Evolutionary conservation across 2,113 vertebrate species (phyloP), one percentile per base, ranked within the genome.

Genomic region (Eupsittula cactorum): DNA sequence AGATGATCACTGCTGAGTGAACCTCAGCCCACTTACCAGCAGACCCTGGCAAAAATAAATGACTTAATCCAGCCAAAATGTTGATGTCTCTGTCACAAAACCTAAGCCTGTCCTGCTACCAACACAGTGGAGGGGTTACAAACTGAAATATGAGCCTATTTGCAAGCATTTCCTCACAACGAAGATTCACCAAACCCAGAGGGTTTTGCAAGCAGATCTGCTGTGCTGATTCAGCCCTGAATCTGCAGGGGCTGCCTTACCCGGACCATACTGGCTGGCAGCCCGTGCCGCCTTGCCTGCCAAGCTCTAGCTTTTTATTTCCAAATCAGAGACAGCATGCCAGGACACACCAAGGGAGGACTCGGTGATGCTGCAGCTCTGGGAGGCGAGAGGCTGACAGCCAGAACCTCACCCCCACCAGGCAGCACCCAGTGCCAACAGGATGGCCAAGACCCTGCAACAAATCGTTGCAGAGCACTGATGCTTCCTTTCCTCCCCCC

Each of bases 321-420:
- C 73, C 35, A 55, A 75, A 86, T 27, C 16, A 6, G 55, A 64
- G 55, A 20, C 35, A 33, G 23, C 0, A 1, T 0, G 33, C 46
- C 92, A 70, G 46, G 25, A 86, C n/a, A 81, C 60, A 41, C 31
- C 0, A 1, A 62, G 28, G 12, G 44, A 92, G 31, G 11, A 47
- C 53, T 44, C 0, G 0, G 31, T 46, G 80, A 86, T 77, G 50
- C 77, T 88, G 31, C 1, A 2, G 35, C 18, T 88, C 57, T 5
- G 0, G 4, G 39, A 57, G 29, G 16, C 1, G 3, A 76, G 15
- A 68, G 20, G 33, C 69, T 33, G 65, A 49, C 49, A 77, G 42
- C 23, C 9, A 1, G 33, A 4, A 41, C 71, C 64, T 41, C 0
- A 1, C 2, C 39, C 23, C 11, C 3, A 0, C 11, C 1, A 1